These are phyloP conservation scores for Heliconius charithonia DNA, from an alignment of 2,888 invertebrate genomes.

Conservation along the genomic window DNA sequence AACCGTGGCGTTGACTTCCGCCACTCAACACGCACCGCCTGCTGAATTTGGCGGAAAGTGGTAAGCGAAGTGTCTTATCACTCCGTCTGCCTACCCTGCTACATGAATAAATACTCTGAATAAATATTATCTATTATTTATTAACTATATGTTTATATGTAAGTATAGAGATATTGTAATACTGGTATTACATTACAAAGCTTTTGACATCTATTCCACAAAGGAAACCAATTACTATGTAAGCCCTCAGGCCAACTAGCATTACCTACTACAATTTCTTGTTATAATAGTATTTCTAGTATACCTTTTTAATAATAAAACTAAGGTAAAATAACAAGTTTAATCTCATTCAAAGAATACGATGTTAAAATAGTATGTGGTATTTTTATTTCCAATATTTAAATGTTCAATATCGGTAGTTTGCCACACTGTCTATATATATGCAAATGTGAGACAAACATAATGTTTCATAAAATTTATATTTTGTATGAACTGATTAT, in stretches of 20 bases:
- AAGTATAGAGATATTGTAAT: background rate
- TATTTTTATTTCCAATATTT: background rate
- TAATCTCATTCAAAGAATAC: background rate
- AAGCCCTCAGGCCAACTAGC: slow-evolving; percentile 7
- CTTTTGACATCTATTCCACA: slow-evolving; percentile 20
- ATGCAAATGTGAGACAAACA: background rate
- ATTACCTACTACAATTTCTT: slow-evolving; percentile 1
- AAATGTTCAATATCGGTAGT: background rate
- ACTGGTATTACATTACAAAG: slow-evolving; percentile 12
- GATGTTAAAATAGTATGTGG: background rate
- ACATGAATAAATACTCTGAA: background rate
- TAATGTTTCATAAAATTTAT: too few relatives aligned
- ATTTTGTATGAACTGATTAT: too few relatives aligned
- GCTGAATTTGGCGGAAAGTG: too few relatives aligned
- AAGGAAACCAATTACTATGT: slow-evolving; percentile 27
- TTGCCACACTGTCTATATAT: background rate
- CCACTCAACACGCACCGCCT: too few relatives aligned
- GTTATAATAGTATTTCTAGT: background rate
- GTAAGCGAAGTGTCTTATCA: too few relatives aligned
- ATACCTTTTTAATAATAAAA: background rate
- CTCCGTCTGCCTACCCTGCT: too few relatives aligned
- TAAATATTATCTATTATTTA: background rate
- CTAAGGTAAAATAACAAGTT: background rate
- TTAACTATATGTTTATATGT: background rate
- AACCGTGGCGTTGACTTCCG: too few relatives aligned